phyloP scores from a whole-genome alignment of 2,888 invertebrate species.

The Fragum whitleyi region DNA sequence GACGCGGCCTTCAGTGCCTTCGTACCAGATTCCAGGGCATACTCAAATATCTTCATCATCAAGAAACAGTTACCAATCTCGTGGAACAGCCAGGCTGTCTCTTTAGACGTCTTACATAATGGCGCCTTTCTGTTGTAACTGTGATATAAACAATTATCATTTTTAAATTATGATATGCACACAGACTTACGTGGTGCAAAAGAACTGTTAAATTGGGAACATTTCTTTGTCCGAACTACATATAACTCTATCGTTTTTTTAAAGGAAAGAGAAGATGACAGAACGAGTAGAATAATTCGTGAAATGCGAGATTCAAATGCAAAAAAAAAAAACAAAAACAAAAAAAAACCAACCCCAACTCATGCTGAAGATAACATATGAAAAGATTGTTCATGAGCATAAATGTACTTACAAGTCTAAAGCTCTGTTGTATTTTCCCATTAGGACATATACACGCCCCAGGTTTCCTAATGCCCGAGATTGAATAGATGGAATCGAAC shows the following conservation, averaged over 20 bases:
- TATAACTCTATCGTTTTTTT: too few relatives aligned
- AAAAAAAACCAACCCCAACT: too few relatives aligned
- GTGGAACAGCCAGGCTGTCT: constrained; percentile 80
- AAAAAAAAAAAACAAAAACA: too few relatives aligned
- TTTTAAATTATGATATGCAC: background rate
- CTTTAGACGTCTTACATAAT: constrained; percentile 66
- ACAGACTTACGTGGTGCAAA: too few relatives aligned
- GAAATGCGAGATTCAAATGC: too few relatives aligned
- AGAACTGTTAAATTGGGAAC: too few relatives aligned
- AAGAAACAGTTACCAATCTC: constrained; percentile 86
- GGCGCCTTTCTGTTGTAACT: constrained; percentile 72
- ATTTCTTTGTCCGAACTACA: too few relatives aligned
- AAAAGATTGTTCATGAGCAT: too few relatives aligned
- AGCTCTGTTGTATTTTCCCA: constrained; percentile 81
- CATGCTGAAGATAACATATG: too few relatives aligned
- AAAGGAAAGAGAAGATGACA: too few relatives aligned
- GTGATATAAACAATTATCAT: background rate
- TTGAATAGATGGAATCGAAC: constrained; percentile 36
- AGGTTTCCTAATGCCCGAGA: constrained; percentile 82
- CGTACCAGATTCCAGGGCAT: constrained; percentile 77
- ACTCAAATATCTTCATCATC: constrained; percentile 76
- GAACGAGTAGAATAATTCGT: too few relatives aligned
- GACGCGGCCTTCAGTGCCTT: constrained; percentile 77
- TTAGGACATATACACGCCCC: constrained; percentile 81
- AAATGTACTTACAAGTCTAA: constrained; percentile 84